Percentiles rank a stretch among this genome's conserved stretches.
Evolutionary conservation across 2,113 vertebrate genomes (phyloP).

Genomic region (Pelecanus crispus): DNA sequence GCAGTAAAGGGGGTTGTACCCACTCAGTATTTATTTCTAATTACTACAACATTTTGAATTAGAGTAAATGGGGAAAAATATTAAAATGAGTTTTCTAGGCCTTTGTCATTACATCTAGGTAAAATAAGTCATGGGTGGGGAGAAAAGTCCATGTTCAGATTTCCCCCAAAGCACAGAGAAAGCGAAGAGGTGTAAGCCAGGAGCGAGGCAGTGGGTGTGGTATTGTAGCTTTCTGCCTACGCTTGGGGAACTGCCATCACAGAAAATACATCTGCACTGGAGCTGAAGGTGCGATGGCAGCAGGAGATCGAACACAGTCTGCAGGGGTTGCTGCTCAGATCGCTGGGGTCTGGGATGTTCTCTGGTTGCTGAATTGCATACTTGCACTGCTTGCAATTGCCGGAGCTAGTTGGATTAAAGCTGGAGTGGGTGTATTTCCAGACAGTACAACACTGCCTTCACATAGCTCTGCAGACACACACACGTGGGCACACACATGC

Average conservation of each 20-base stretch:
- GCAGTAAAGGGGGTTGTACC: not conserved
- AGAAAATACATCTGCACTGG: fast-evolving
- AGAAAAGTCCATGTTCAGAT: not conserved
- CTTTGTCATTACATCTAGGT: not conserved
- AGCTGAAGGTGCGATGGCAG: fast-evolving
- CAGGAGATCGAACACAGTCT: fast-evolving
- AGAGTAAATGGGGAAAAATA: not conserved
- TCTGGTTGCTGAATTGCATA: not conserved
- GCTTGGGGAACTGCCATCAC: not conserved
- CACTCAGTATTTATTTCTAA: not conserved
- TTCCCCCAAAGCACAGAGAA: not conserved
- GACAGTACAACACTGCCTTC: not conserved
- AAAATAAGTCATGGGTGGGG: not conserved
- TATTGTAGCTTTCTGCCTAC: not conserved
- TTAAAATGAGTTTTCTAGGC: not conserved
- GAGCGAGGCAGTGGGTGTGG: fast-evolving
- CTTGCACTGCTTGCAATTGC: not conserved
- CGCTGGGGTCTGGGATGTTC: fast-evolving
- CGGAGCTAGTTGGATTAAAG: not conserved
- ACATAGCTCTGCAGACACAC: not conserved
- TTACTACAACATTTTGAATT: not conserved
- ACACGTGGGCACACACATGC: too few relatives aligned
- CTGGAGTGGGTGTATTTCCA: not conserved
- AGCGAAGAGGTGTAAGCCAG: not conserved
- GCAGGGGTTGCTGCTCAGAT: not conserved